Evolutionary conservation across 2,888 invertebrate genomes (phyloP), one percentile per base, ranked within the genome.

Genomic region (Nymphalis c-album): DNA sequence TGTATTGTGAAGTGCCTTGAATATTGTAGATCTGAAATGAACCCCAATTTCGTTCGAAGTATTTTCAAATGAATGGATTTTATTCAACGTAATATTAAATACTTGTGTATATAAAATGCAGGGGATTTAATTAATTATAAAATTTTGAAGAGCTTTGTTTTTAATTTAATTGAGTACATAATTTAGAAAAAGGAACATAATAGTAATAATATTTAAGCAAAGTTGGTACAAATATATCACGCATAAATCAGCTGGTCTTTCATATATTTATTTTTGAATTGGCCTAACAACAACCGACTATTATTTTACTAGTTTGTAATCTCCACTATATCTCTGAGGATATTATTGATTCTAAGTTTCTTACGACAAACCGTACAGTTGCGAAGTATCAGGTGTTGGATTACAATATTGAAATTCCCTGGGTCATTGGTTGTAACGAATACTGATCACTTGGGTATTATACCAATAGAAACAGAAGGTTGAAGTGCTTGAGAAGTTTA

Each of bases 1-100:
- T 71, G 71, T 75, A 73, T 68, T 70, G 50, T 57, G 57, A 69
- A 69, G 59, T 65, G 61, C 13, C 53, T 26, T 53, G 53, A 26
- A 26, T 53, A 53, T 53, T 53, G 53, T 16, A 26, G 22, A 50
- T 18, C 26, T 26, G 17, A 31, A 55, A 51, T 26, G 17, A 55
- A 55, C 26, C 7, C 17, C 40, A 40, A 40, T 40, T 40, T 40
- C 13, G 13, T 13, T 40, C 40, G 10, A 40, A 40, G 40, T 40
- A 40, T 40, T 40, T 40, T 40, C 13, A 40, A 40, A 40, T 40
- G 40, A 40, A 40, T 40, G 40, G 40, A 13, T 40, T 40, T 40
- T 7, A 40, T 40, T 40, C 40, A 40, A 40, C 40, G 40, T 40
- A 40, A 7, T 40, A 10, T 40, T 40, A 13, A 40, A 40, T 40